These are phyloP conservation scores for Drosophila paranaensis DNA, from an alignment of 2,888 invertebrate genomes.

Conservation along the genomic window DNA sequence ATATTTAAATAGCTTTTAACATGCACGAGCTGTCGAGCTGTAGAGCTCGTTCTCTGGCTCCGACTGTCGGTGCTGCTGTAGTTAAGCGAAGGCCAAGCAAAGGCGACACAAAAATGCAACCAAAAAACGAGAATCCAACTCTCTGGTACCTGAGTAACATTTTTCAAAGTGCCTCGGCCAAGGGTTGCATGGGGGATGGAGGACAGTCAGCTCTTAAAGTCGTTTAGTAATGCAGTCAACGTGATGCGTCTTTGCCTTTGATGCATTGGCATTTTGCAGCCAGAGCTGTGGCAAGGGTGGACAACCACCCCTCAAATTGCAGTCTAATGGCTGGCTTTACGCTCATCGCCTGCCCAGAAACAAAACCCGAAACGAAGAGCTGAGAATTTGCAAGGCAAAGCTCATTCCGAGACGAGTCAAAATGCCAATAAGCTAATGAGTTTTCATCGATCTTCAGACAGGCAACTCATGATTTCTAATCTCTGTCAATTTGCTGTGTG, in stretches of 20 bases:
- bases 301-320: constrained; percentile 20
- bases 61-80: constrained; percentile 50
- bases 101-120: constrained; percentile 74
- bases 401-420: constrained; percentile 20
- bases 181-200: not conserved
- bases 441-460: constrained; percentile 19
- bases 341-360: constrained; percentile 8
- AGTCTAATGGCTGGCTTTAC: constrained; percentile 30
- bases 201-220: constrained; percentile 50
- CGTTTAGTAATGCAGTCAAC: constrained; percentile 72
- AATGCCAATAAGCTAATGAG: constrained; percentile 30
- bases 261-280: constrained; percentile 45
- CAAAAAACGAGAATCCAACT: constrained; percentile 41
- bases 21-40: constrained; percentile 72
- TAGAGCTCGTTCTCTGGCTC: constrained; percentile 5
- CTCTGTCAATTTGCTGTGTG: not conserved
- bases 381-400: constrained; percentile 23
- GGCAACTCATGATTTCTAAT: constrained; percentile 15
- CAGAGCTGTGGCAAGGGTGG: not conserved
- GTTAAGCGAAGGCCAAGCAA: constrained; percentile 76
- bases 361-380: not conserved
- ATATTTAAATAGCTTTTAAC: constrained; percentile 80
- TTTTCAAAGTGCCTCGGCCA: constrained; percentile 53
- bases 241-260: constrained; percentile 68
- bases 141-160: constrained; percentile 34